These are phyloP conservation scores for Melanostoma scalare DNA, from an alignment of 2,888 invertebrate species.

Conservation along the genomic window DNA sequence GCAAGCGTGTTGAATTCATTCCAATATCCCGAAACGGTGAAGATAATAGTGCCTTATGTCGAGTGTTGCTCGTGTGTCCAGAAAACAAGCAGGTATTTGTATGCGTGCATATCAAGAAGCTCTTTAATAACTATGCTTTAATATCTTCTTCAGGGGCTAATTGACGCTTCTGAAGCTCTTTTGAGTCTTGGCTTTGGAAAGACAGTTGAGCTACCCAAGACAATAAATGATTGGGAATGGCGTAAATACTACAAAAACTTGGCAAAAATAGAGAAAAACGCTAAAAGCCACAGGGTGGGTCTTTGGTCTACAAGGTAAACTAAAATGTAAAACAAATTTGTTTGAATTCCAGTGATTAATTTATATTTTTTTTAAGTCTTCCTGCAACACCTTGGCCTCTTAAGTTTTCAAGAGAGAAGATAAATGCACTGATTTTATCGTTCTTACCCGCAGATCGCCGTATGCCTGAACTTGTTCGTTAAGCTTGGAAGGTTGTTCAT, in stretches of 20 bases:
- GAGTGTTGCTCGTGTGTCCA: constrained; percentile 80
- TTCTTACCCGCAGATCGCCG: constrained; percentile 78
- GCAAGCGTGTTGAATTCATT: constrained; percentile 81
- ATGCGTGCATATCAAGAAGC: too few species aligned
- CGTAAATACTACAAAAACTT: constrained; percentile 79
- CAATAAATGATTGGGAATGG: constrained; percentile 56
- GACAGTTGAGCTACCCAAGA: constrained; percentile 71
- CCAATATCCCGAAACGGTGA: constrained; percentile 80
- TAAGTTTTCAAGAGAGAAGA: constrained; percentile 46
- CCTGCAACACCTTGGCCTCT: constrained; percentile 74
- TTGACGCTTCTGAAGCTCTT: constrained; percentile 80
- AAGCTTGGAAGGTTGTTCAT: not conserved
- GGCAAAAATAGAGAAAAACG: constrained; percentile 76
- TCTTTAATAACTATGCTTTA: not conserved
- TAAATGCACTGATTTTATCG: constrained; percentile 57
- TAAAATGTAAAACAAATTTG: not conserved
- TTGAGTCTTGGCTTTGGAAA: constrained; percentile 80
- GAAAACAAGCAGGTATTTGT: constrained; percentile 76
- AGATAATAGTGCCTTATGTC: constrained; percentile 82
- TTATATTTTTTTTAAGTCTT: constrained; percentile 41
- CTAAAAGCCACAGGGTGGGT: constrained; percentile 68
- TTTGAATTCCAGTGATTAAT: not conserved
- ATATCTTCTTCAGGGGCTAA: constrained; percentile 71
- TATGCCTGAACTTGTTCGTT: constrained; percentile 80
- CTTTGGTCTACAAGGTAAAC: constrained; percentile 72